Conservation (phyloP, 2,888 invertebrate species). For the Eucriotettix oculatus region DNA sequence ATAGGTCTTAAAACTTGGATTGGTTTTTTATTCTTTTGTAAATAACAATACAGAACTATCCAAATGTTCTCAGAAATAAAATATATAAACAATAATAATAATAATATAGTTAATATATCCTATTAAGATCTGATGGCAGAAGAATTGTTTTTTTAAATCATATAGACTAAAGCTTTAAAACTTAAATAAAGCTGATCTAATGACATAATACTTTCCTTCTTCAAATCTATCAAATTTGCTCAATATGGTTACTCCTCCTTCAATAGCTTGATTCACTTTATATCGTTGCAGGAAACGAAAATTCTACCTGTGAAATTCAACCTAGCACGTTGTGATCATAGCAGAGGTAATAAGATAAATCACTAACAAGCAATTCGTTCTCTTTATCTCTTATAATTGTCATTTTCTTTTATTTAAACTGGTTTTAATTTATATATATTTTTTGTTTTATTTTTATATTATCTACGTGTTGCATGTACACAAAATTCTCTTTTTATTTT, state of each 20-base stretch:
- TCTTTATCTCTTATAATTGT: conserved; percentile 4
- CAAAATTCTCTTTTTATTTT: not conserved
- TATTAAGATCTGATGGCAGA: no score
- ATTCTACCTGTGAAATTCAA: conserved; percentile 19
- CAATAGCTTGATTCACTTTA: conserved; percentile 8
- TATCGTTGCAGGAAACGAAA: conserved; percentile 19
- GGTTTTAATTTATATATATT: not conserved
- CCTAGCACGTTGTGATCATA: conserved; percentile 11
- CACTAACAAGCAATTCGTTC: conserved; percentile 6
- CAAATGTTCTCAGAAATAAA: no score
- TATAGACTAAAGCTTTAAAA: no score
- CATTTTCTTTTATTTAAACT: conserved; percentile 3
- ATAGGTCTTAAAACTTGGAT: no score
- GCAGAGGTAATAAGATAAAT: conserved; percentile 8
- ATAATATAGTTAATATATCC: no score
- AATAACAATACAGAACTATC: no score
- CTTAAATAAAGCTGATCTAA: no score
- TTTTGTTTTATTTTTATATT: not conserved
- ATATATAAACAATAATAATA: no score
- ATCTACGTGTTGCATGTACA: conserved; percentile 1
- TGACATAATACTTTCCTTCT: no score
- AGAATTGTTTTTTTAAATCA: no score
- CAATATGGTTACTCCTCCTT: not conserved
- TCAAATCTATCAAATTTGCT: no score
- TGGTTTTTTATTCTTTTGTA: no score